Evolutionary conservation across 2,888 invertebrate species (phyloP), one percentile per base, ranked within the genome.

Genomic region (Drosophila helvetica): DNA sequence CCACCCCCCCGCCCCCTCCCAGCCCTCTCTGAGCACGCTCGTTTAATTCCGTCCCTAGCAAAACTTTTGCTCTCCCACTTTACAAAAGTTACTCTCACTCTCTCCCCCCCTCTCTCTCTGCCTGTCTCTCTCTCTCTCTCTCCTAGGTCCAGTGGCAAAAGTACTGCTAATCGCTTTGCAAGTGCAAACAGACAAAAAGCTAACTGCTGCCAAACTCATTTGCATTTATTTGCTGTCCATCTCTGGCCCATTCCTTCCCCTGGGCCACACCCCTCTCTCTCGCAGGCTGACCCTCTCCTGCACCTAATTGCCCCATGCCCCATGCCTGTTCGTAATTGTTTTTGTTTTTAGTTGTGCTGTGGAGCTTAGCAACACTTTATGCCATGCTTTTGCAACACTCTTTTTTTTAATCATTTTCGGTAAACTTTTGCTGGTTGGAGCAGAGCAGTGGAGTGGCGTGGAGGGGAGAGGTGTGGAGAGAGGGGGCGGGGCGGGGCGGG

Each of bases 271-370:
- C n/a, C n/a, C n/a, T n/a, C n/a, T n/a, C n/a, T n/a, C n/a, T n/a
- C n/a, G n/a, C n/a, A n/a, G n/a, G n/a, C n/a, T n/a, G n/a, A n/a
- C 50, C 30, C 19, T 27, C 50, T 71, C 55, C 60, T 72, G 69
- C 43, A 70, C 77, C 79, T 86, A 81, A 86, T 81, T 86, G 80
- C 84, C 59, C 70, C 73, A 52, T 86, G 80, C 84, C 59, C 70
- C 73, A 52, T 61, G 87, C 84, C 88, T 88, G 88, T 75, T 71
- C 74, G 77, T 88, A 85, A 88, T 85, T 85, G 88, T 84, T 84
- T 86, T 86, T 83, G 78, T 87, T 78, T 66, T 66, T 67, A 66
- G 67, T 60, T 48, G 50, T 42, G 18, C 48, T 51, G 19, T 33
- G 56, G 18, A 48, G 47, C 68, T 75, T 52, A 52, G 55, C 70